A percentile compares a stretch with the other conserved stretches of the same genome.
These are phyloP conservation scores for Ephialtes manifestator DNA, from an alignment of 2,888 invertebrate species.

Conservation along the genomic window DNA sequence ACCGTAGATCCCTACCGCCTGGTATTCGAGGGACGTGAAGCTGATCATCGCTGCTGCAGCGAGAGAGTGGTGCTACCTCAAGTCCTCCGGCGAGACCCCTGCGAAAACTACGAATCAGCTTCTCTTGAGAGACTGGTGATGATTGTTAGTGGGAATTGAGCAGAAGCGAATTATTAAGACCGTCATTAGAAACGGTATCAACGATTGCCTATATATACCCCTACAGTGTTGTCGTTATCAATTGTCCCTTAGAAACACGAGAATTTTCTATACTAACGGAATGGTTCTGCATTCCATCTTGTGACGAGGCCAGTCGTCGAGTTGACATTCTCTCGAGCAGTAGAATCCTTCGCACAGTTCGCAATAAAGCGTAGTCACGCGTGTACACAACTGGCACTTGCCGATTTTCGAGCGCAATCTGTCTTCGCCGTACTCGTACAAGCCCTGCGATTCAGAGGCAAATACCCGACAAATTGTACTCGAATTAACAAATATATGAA, in stretches of 20 bases:
- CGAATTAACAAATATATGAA: not conserved
- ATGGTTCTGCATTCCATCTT: slow-evolving; percentile 77
- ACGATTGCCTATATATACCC: too few relatives aligned
- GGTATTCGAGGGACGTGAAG: slow-evolving; percentile 16
- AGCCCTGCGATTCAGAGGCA: slow-evolving; percentile 69
- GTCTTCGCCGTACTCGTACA: slow-evolving; percentile 78
- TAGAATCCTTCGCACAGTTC: slow-evolving; percentile 77
- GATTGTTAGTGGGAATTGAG: not conserved
- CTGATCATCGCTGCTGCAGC: slow-evolving; percentile 30
- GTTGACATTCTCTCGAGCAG: slow-evolving; percentile 80
- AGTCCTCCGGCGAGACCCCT: slow-evolving; percentile 46
- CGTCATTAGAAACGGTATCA: too few relatives aligned
- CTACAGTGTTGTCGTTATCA: too few relatives aligned
- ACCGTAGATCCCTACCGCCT: slow-evolving; percentile 20
- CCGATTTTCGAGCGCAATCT: slow-evolving; percentile 68
- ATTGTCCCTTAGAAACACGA: not conserved
- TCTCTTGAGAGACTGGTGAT: slow-evolving; percentile 1
- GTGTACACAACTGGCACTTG: slow-evolving; percentile 67
- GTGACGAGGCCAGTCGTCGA: slow-evolving; percentile 80
- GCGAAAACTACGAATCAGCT: slow-evolving; percentile 30
- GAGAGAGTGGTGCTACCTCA: not conserved
- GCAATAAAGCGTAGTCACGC: slow-evolving; percentile 73
- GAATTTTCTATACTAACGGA: slow-evolving; percentile 75
- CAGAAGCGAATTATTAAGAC: slow-evolving; percentile 50
- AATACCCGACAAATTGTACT: not conserved